These are phyloP conservation scores for Diacarnus erythraeanus DNA, from an alignment of 37 sponge, comb jelly and placozoan species.

Conservation along the genomic window DNA sequence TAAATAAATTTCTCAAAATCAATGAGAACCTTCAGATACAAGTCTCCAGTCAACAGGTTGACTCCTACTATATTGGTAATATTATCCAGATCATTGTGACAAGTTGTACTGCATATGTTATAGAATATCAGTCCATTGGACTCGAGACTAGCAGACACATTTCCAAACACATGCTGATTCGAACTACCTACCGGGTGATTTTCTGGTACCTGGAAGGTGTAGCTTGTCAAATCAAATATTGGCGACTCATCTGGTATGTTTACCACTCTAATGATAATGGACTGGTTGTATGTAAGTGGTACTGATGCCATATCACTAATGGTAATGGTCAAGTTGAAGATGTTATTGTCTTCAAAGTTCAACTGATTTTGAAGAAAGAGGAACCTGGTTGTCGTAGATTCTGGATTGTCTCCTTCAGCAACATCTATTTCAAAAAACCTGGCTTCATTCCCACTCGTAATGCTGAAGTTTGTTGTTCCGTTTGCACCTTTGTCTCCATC, in stretches of 20 bases:
- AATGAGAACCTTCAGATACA: slow-evolving; percentile 24
- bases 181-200: slow-evolving; percentile 23
- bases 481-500: slow-evolving; percentile 70
- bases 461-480: slow-evolving; percentile 43
- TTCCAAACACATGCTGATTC: neutral
- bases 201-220: slow-evolving; percentile 28
- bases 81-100: slow-evolving; percentile 12
- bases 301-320: slow-evolving; percentile 48
- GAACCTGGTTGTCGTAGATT: slow-evolving; percentile 9
- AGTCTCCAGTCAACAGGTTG: slow-evolving; percentile 31
- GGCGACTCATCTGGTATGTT: slow-evolving; percentile 43
- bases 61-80: slow-evolving; percentile 13
- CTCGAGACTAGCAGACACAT: neutral
- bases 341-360: slow-evolving; percentile 21
- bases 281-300: neutral
- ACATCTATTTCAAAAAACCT: slow-evolving; percentile 25
- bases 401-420: neutral
- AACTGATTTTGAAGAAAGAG: slow-evolving; percentile 21
- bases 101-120: neutral
- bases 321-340: slow-evolving; percentile 50
- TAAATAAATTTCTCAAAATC: slow-evolving; percentile 17
- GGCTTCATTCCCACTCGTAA: slow-evolving; percentile 48
- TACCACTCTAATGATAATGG: slow-evolving; percentile 16
- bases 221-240: slow-evolving; percentile 30
- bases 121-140: neutral